Conservation (phyloP, 2,888 invertebrate genomes). For the Caenorhabditis sp. region DNA sequence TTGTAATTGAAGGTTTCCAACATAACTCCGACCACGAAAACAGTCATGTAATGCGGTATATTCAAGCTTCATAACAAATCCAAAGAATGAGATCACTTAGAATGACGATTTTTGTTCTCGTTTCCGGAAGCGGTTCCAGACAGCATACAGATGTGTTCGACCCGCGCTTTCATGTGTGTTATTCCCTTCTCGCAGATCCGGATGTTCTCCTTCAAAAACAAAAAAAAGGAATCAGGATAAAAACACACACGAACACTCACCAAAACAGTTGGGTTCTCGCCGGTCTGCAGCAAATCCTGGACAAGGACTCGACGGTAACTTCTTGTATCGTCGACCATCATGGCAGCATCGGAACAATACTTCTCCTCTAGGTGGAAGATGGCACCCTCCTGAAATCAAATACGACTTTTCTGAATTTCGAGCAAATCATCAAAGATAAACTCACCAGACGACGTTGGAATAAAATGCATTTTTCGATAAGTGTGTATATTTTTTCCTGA, state of each 20-base stretch:
- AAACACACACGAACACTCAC: too few species aligned
- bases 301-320: slow-evolving; percentile 36
- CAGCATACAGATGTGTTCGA: slow-evolving; percentile 33
- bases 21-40: too few species aligned
- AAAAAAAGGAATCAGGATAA: background rate
- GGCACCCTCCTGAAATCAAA: slow-evolving; percentile 16
- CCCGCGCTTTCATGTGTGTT: background rate
- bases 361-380: slow-evolving; percentile 7
- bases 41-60: too few species aligned
- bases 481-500: slow-evolving; percentile 4
- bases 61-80: slow-evolving; percentile 2
- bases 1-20: too few species aligned
- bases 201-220: slow-evolving; percentile 42
- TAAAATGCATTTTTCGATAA: slow-evolving; percentile 33
- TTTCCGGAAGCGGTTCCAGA: slow-evolving; percentile 21
- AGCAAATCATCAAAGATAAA: too few species aligned
- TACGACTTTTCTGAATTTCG: background rate
- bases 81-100: background rate
- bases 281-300: slow-evolving; percentile 4
- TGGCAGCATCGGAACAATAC: background rate
- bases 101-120: slow-evolving; percentile 5
- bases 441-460: slow-evolving; percentile 34
- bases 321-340: slow-evolving; percentile 10
- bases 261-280: slow-evolving; percentile 1
- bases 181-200: slow-evolving; percentile 35